phyloP scores from a whole-genome alignment of 2,113 vertebrate genomes.

The Pandion haliaetus region DNA sequence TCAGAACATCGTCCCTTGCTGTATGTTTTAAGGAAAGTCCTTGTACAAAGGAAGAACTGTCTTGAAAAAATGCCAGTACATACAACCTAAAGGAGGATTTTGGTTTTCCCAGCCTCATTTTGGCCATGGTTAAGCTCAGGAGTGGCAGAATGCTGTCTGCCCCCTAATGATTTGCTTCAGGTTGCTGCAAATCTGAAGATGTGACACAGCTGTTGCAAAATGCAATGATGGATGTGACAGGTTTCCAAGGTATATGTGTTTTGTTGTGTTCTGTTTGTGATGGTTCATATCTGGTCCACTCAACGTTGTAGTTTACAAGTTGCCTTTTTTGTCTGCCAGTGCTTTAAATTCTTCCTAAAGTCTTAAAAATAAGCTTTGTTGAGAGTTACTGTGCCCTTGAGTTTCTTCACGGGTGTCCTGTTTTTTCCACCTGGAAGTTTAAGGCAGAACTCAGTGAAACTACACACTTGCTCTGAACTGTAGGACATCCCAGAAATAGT shows the following conservation, averaged over 20 bases:
- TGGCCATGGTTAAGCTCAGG: not conserved
- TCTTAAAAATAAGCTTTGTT: not conserved
- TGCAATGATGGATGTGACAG: not conserved
- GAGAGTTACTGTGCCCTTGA: not conserved
- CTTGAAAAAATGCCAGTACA: accelerated
- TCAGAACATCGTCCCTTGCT: not conserved
- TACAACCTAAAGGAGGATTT: not conserved
- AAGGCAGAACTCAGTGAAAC: not conserved
- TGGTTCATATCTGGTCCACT: not conserved
- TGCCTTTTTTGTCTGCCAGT: not conserved
- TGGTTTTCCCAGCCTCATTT: not conserved
- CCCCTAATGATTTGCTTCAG: not conserved
- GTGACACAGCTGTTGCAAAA: not conserved
- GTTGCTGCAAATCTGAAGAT: not conserved
- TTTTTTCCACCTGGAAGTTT: not conserved
- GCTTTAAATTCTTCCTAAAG: not conserved
- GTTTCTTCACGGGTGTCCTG: not conserved
- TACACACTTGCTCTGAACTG: not conserved
- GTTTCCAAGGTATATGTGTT: not conserved
- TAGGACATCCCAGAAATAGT: not conserved
- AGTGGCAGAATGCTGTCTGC: not conserved
- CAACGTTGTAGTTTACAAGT: not conserved
- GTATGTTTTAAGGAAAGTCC: not conserved
- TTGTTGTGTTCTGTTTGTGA: not conserved
- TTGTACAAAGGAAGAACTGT: not conserved